A percentile compares a stretch with the other conserved stretches of the same genome.
These are phyloP conservation scores for Ruditapes philippinarum DNA, from an alignment of 1,140 invertebrate species.

Conservation along the genomic window DNA sequence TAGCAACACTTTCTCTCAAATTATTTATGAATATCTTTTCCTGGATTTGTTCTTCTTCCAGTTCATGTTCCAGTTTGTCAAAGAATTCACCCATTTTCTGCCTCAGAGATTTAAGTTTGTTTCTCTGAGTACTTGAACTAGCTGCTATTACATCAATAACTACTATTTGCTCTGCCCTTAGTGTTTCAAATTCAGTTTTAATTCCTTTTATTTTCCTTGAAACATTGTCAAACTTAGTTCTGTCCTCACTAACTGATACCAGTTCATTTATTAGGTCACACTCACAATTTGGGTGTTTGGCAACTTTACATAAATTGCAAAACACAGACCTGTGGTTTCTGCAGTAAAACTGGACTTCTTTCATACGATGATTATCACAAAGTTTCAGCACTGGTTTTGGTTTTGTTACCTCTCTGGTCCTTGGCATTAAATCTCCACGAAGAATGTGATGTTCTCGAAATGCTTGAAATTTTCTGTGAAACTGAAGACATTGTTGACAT, in stretches of 20 bases:
- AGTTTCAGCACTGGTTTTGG: neutral
- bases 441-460: neutral
- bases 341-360: conserved; percentile 28
- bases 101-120: neutral
- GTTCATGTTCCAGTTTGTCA: neutral
- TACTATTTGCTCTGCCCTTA: neutral
- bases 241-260: neutral
- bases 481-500: neutral
- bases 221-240: neutral
- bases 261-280: neutral
- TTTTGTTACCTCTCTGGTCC: neutral
- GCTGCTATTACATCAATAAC: neutral
- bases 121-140: neutral
- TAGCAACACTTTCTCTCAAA: neutral
- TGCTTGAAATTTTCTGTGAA: neutral
- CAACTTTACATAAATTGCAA: neutral
- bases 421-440: neutral
- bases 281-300: conserved; percentile 4
- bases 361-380: conserved; percentile 3
- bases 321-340: neutral
- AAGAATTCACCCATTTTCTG: neutral
- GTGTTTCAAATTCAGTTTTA: neutral
- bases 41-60: neutral
- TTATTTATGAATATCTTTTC: neutral
- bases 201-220: neutral